Evolutionary conservation across 2,113 vertebrate genomes (phyloP).

Genomic region (Nipponia nippon): DNA sequence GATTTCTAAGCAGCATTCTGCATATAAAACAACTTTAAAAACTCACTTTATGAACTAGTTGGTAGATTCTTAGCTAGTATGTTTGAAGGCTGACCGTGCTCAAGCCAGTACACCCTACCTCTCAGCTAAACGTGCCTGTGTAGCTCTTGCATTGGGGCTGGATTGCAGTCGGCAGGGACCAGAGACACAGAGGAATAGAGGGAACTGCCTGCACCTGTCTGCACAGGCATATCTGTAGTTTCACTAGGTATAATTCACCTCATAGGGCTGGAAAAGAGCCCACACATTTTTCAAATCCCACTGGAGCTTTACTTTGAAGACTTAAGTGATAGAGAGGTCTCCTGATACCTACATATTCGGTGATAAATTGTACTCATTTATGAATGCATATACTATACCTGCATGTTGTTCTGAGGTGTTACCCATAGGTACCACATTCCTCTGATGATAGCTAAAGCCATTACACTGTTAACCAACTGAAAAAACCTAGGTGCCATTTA

Average conservation of each 20-base stretch:
- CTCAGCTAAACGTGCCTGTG: neutral
- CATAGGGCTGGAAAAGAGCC: constrained; percentile 1
- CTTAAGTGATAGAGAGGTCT: neutral
- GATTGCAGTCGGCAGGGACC: neutral
- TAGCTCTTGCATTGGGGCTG: neutral
- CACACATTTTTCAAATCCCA: neutral
- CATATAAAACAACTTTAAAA: neutral
- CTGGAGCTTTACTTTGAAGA: neutral
- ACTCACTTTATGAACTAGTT: neutral
- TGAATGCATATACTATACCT: neutral
- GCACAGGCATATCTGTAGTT: neutral
- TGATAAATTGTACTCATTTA: neutral
- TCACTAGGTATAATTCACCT: constrained; percentile 12
- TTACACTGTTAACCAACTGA: neutral
- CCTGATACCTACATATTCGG: neutral
- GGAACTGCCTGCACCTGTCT: constrained; percentile 25
- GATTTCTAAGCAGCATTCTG: neutral
- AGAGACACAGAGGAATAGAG: neutral
- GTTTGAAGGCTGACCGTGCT: neutral
- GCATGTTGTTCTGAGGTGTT: neutral
- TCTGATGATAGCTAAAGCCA: neutral
- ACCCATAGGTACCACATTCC: neutral
- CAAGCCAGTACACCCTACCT: neutral
- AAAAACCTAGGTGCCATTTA: neutral
- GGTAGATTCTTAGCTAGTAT: neutral